Evolutionary conservation across 2,113 vertebrate genomes (phyloP).

Genomic region (Hymenochirus boettgeri): DNA sequence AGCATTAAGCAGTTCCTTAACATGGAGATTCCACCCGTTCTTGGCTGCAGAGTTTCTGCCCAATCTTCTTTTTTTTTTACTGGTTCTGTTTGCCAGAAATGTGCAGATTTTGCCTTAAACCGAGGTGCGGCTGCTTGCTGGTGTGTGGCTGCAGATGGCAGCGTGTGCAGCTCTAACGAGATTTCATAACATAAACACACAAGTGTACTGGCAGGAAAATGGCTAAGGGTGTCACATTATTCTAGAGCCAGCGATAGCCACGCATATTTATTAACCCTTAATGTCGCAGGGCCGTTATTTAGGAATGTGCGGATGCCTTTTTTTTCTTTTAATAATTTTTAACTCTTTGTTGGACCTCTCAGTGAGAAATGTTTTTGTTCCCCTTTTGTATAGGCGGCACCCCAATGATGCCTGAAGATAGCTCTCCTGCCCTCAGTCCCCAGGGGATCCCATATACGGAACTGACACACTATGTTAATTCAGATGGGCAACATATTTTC

Average conservation of each 20-base stretch:
- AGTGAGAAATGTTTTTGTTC: too few species aligned
- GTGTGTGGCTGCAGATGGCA: not conserved
- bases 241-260: not conserved
- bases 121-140: too few species aligned
- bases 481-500: slow-evolving; percentile 86
- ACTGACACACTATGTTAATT: slow-evolving; percentile 82
- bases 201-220: not conserved
- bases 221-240: not conserved
- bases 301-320: too few species aligned
- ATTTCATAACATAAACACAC: not conserved
- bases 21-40: too few species aligned
- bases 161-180: not conserved
- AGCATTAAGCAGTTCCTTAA: too few species aligned
- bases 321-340: too few species aligned
- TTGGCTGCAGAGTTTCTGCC: too few species aligned
- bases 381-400: slow-evolving; percentile 71
- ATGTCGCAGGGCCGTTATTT: too few species aligned
- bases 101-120: too few species aligned
- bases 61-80: too few species aligned
- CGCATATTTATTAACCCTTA: slow-evolving; percentile 32
- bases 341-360: slow-evolving; percentile 53
- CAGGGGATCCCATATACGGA: slow-evolving; percentile 77
- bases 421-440: slow-evolving; percentile 70
- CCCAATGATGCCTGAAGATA: slow-evolving; percentile 81
- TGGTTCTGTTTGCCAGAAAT: too few species aligned